A percentile compares a stretch with the other conserved stretches of the same genome.
These are phyloP conservation scores for Portunus trituberculatus DNA, from an alignment of 1,140 invertebrate species.

Conservation along the genomic window DNA sequence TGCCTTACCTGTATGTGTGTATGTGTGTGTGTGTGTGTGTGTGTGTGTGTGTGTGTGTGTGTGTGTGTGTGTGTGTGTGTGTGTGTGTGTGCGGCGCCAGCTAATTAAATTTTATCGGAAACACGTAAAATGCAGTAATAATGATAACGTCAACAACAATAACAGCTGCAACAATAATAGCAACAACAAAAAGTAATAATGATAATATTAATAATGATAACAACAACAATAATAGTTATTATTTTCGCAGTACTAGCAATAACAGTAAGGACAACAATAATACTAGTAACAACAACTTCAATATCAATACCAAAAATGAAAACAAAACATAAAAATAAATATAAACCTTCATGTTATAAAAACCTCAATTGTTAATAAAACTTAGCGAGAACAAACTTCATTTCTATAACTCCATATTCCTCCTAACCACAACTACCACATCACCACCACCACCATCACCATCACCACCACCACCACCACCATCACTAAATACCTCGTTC, in stretches of 20 bases:
- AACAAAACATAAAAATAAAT: too few relatives aligned
- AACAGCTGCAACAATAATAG: not conserved
- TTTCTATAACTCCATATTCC: too few relatives aligned
- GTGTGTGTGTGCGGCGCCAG: not conserved
- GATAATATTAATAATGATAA: too few relatives aligned
- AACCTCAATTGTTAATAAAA: too few relatives aligned
- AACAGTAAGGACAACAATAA: too few relatives aligned
- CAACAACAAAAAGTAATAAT: not conserved
- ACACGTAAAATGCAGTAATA: not conserved
- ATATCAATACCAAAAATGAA: too few relatives aligned
- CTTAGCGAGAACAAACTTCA: too few relatives aligned
- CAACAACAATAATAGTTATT: too few relatives aligned
- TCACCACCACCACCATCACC: not conserved
- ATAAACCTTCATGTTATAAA: too few relatives aligned
- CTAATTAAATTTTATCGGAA: not conserved
- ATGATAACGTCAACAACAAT: not conserved
- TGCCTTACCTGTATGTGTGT: not conserved
- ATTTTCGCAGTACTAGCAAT: too few relatives aligned
- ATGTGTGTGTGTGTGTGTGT: not conserved
- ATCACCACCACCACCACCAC: not conserved
- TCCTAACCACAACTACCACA: too few relatives aligned
- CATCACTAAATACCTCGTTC: not conserved
- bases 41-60: not conserved
- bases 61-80: conserved; percentile 17
- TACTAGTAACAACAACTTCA: too few relatives aligned